Conservation (phyloP, 2,113 vertebrate species). For the Platysternon megacephalum region DNA sequence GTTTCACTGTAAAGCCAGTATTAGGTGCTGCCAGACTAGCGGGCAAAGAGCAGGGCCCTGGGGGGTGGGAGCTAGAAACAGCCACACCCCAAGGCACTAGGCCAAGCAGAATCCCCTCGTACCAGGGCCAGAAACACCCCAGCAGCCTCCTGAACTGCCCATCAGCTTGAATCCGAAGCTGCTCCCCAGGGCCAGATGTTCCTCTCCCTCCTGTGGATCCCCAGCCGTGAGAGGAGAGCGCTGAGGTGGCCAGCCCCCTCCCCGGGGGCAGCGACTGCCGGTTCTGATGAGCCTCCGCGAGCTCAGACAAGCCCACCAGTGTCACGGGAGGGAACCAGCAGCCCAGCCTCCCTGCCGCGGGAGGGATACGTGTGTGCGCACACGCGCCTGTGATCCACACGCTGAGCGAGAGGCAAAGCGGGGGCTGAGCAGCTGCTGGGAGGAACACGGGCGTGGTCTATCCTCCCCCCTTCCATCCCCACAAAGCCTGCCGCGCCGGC, state of each 20-base stretch:
- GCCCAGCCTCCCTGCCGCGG: background rate
- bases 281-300: background rate
- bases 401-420: background rate
- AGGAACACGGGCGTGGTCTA: background rate
- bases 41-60: background rate
- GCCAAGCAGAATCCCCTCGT: background rate
- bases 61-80: background rate
- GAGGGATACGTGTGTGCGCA: accelerated
- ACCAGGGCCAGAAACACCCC: background rate
- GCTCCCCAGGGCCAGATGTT: background rate
- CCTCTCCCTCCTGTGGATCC: background rate
- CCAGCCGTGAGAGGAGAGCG: background rate
- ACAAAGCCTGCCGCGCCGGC: background rate
- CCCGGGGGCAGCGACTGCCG: background rate
- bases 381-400: accelerated
- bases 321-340: background rate
- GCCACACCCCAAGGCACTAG: background rate
- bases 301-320: accelerated
- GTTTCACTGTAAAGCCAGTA: background rate
- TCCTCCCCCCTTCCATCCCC: background rate
- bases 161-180: background rate
- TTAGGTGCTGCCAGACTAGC: background rate
- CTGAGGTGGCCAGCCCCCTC: background rate
- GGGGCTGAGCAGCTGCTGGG: background rate
- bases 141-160: no score